These are phyloP conservation scores for Leistus spinibarbis DNA, from an alignment of 2,888 invertebrate genomes.

Conservation along the genomic window DNA sequence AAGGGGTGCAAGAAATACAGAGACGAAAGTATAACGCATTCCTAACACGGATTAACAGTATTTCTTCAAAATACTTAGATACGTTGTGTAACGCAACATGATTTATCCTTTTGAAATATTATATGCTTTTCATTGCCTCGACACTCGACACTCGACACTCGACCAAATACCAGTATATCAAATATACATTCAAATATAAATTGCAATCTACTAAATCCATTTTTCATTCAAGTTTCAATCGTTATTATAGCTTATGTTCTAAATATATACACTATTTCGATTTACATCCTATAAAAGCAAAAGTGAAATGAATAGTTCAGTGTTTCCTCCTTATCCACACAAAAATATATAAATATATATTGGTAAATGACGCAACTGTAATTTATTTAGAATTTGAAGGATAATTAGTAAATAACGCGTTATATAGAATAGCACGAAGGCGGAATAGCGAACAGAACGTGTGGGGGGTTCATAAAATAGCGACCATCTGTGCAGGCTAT, in stretches of 20 bases:
- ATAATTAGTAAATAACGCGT: background rate
- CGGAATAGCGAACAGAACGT: background rate
- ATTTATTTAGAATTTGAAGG: background rate
- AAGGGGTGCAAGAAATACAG: conserved; percentile 2
- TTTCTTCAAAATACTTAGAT: background rate
- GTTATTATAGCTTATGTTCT: too few species aligned
- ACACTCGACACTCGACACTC: too few species aligned
- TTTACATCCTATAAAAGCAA: too few species aligned
- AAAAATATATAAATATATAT: too few species aligned
- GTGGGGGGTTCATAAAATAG: conserved; percentile 2
- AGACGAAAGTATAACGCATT: background rate
- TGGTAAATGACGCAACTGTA: background rate
- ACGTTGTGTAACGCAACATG: background rate
- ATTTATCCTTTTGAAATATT: background rate
- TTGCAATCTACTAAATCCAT: too few species aligned
- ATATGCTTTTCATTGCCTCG: background rate
- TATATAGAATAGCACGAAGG: background rate
- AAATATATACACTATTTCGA: too few species aligned
- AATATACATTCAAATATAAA: too few species aligned
- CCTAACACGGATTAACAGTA: background rate
- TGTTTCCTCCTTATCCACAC: too few species aligned
- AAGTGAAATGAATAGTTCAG: too few species aligned
- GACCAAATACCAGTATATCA: too few species aligned
- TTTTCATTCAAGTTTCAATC: too few species aligned
- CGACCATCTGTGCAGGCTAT: background rate